Base-by-base conservation (phyloP, 2,113 vertebrate genomes). In the Onychostoma macrolepis region DNA sequence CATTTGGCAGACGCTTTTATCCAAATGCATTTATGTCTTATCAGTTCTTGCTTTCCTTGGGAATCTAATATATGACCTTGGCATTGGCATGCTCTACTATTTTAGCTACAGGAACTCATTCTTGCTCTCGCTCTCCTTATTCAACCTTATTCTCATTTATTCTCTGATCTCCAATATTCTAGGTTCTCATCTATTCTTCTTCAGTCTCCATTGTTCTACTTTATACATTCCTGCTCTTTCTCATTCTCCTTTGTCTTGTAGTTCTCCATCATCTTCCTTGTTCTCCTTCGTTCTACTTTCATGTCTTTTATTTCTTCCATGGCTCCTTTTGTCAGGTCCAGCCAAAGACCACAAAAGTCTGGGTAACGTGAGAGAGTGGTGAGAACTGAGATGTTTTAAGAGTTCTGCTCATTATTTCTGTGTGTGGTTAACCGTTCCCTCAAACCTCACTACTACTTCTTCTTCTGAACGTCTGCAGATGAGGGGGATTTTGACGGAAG, bases 401-500 rank as follows among this genome's bases (percentile, higher is more conserved):
- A 61, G 24, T 80, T 82, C n/a, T 45, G 30, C 53, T n/a, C 58
- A 82, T 67, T 82, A 65, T 67, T 45, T 82, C 38, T 82, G 58
- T 63, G 7, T 28, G 58, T 45, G 80, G 80, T 82, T 67, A 45
- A 82, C 36, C 78, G 26, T 24, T 58, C 79, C 78, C 58, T 81
- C n/a, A 81, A 65, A 63, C 38, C 58, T 65, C 56, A 50, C 48
- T 50, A 65, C 24, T 61, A 41, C 10, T 81, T 4, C 26, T 45
- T 81, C 24, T 81, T 41, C 17, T n/a, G 21, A 76, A 41, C 36
- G 21, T 45, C 33, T 48, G 48, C 61, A 86, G 80, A 85, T 83
- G 72, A 83, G n/a, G 69, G 36, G 11, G 69, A 81, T 63, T 17
- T 84, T 15, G 71, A 53, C 28, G 17, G 77, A 88, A 85, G 58